Percentiles rank a stretch among this genome's conserved stretches.
Evolutionary conservation across 2,113 vertebrate species (phyloP).

Genomic region (Zosterops japonicus): DNA sequence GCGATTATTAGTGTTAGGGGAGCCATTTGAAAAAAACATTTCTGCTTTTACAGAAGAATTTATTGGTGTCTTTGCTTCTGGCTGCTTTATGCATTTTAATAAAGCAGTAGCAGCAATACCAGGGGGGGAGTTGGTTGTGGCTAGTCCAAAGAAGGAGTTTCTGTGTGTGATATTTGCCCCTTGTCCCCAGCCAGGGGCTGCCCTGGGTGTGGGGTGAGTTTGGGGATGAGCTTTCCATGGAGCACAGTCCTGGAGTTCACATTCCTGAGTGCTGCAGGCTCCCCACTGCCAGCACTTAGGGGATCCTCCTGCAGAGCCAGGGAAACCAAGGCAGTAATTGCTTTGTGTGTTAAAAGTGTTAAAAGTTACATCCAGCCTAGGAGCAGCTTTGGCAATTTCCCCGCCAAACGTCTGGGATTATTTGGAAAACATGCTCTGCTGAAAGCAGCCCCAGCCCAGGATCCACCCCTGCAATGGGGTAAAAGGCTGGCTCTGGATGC

Average conservation of each 20-base stretch:
- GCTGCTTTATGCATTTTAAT: conserved; percentile 81
- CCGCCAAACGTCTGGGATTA: conserved; percentile 32
- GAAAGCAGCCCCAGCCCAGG: neutral
- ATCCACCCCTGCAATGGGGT: neutral
- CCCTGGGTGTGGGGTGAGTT: rapidly evolving
- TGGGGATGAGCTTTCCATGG: neutral
- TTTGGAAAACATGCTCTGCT: neutral
- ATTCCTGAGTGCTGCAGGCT: neutral
- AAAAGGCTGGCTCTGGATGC: neutral
- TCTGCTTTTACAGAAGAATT: conserved; percentile 81
- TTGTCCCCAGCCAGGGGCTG: neutral
- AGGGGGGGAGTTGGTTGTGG: conserved; percentile 4
- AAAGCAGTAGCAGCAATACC: conserved; percentile 63
- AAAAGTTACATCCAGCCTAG: neutral
- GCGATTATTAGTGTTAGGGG: conserved; percentile 79
- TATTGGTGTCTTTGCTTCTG: conserved; percentile 78
- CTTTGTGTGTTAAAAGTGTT: neutral
- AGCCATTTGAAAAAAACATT: conserved; percentile 76
- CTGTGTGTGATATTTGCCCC: neutral
- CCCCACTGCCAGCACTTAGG: neutral
- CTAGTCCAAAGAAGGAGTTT: neutral
- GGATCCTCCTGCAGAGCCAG: neutral
- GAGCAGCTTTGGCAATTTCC: conserved; percentile 22
- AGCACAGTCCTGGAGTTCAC: neutral
- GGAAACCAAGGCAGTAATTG: neutral